Conservation (phyloP, 2,113 vertebrate genomes). For the Varanus salvator region DNA sequence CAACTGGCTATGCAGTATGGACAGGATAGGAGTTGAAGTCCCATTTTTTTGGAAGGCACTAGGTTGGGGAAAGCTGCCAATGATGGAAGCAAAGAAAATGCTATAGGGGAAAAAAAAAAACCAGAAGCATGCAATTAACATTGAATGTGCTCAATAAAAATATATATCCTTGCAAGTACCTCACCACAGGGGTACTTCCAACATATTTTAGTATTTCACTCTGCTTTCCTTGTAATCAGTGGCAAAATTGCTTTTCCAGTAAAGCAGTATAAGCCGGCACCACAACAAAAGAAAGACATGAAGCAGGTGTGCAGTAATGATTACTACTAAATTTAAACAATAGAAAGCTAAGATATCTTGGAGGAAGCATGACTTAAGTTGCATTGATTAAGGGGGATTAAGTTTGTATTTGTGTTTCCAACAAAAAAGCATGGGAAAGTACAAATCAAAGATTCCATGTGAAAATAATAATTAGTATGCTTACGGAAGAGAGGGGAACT, state of each 20-base stretch:
- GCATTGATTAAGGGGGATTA: not conserved
- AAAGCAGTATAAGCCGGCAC: not conserved
- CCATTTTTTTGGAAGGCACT: not conserved
- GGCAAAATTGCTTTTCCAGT: constrained; percentile 33
- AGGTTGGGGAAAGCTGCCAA: not conserved
- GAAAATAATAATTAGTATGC: not conserved
- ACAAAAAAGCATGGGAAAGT: not conserved
- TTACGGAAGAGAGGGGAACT: accelerated
- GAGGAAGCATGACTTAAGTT: constrained; percentile 1
- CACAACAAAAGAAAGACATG: constrained; percentile 21
- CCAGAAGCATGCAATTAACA: not conserved
- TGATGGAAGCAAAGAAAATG: not conserved
- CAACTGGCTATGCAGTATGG: too few species aligned
- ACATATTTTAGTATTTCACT: not conserved
- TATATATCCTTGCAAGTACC: not conserved
- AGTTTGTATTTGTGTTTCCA: not conserved
- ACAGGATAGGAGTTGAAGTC: not conserved
- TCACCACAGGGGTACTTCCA: not conserved
- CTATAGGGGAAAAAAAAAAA: not conserved
- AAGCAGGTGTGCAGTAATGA: not conserved
- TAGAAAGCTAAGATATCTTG: not conserved
- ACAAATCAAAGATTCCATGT: not conserved
- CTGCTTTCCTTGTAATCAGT: constrained; percentile 1
- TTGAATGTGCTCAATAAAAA: not conserved
- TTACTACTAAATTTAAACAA: constrained; percentile 20